These are phyloP conservation scores for Horisme vitalbata DNA, from an alignment of 2,888 invertebrate genomes.

Conservation along the genomic window DNA sequence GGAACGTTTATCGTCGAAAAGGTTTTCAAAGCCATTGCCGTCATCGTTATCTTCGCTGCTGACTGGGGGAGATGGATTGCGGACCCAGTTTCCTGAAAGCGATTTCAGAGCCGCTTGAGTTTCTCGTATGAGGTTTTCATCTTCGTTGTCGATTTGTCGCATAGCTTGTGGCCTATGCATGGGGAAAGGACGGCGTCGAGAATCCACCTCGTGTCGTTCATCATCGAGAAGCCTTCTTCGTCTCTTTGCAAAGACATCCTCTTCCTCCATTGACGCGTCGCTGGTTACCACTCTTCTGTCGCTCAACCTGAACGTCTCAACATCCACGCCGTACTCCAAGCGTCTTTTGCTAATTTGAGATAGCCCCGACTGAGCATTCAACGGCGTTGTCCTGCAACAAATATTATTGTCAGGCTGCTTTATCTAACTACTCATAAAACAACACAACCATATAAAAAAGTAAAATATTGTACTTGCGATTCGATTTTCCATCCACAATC, in stretches of 20 bases:
- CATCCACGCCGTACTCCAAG: conserved; percentile 84
- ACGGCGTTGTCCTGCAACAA: conserved; percentile 79
- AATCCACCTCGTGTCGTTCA: conserved; percentile 59
- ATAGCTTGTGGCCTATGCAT: conserved; percentile 64
- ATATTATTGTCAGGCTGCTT: conserved; percentile 44
- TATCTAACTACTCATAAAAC: conserved; percentile 29
- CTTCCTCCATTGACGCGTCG: conserved; percentile 75
- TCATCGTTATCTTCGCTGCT: conserved; percentile 88
- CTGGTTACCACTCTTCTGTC: conserved; percentile 63
- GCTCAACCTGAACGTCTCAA: conserved; percentile 69
- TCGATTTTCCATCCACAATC: conserved; percentile 82
- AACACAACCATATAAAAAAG: conserved; percentile 42
- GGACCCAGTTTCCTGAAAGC: conserved; percentile 92
- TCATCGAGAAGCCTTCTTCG: conserved; percentile 76
- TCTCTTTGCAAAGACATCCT: conserved; percentile 64
- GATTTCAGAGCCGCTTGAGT: conserved; percentile 94
- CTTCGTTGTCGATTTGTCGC: conserved; percentile 83
- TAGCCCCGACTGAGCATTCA: conserved; percentile 83
- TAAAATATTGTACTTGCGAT: conserved; percentile 77
- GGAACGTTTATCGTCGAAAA: conserved; percentile 92
- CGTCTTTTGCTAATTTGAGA: conserved; percentile 88
- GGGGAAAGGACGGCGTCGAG: conserved; percentile 52
- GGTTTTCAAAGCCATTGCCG: conserved; percentile 91
- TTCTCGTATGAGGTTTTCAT: conserved; percentile 92
- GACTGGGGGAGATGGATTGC: conserved; percentile 85